These are phyloP conservation scores for Emydoidea blandingii DNA, from an alignment of 2,797 vertebrate species.

Conservation along the genomic window DNA sequence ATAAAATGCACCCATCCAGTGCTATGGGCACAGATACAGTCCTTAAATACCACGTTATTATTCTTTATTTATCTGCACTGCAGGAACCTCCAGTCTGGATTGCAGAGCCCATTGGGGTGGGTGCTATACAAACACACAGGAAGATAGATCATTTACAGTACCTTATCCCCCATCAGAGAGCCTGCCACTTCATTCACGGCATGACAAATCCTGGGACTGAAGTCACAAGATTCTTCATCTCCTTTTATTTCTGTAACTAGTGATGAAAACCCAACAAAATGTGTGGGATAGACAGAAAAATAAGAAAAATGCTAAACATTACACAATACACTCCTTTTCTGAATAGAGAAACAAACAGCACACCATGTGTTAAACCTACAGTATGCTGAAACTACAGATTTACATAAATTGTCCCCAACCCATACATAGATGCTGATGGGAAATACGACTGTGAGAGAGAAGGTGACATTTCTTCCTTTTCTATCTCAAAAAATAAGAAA, in stretches of 20 bases:
- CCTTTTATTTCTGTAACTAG: slow-evolving; percentile 69
- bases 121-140: not conserved
- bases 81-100: not conserved
- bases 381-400: not conserved
- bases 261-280: slow-evolving; percentile 61
- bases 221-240: slow-evolving; percentile 66
- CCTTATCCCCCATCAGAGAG: slow-evolving; percentile 75
- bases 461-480: not conserved
- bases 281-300: slow-evolving; percentile 58
- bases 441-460: fast-evolving
- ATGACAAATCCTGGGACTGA: slow-evolving; percentile 33
- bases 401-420: not conserved
- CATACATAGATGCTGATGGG: not conserved
- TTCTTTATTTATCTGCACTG: not conserved
- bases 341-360: not conserved
- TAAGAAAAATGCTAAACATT: slow-evolving; percentile 17
- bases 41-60: not conserved
- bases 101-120: not conserved
- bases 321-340: not conserved
- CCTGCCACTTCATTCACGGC: slow-evolving; percentile 58
- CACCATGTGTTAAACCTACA: not conserved
- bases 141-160: slow-evolving; percentile 66
- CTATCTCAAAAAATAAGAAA: not conserved
- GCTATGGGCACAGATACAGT: not conserved
- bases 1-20: not conserved